These are phyloP conservation scores for Hiodon alosoides DNA, from an alignment of 2,113 vertebrate species.

Conservation along the genomic window DNA sequence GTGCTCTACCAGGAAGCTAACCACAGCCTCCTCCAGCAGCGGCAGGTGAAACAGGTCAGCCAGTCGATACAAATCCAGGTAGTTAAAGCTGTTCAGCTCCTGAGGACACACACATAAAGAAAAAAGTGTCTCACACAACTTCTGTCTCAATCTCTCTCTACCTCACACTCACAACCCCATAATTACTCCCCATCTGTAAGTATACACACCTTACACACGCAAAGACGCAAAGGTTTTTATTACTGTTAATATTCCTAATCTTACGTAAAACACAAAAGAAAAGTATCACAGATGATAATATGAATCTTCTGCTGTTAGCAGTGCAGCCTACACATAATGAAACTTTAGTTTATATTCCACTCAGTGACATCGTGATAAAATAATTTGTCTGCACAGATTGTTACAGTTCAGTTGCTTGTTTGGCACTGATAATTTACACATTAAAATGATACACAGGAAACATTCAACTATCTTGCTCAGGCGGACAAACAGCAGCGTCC, in stretches of 20 bases:
- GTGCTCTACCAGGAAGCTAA: constrained; percentile 91
- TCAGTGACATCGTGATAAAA: too few species aligned
- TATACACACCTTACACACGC: background rate
- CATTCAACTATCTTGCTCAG: too few species aligned
- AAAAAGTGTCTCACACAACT: too few species aligned
- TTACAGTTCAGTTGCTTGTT: too few species aligned
- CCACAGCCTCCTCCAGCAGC: constrained; percentile 85
- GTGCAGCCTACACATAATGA: too few species aligned
- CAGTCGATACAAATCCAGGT: constrained; percentile 93
- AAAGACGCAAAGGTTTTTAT: background rate
- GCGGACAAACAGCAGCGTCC: too few species aligned
- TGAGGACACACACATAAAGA: constrained; percentile 42
- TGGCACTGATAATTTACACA: too few species aligned
- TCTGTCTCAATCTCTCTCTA: background rate
- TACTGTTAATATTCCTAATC: background rate
- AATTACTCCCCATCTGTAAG: background rate
- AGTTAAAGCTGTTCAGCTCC: constrained; percentile 95
- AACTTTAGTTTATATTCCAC: too few species aligned
- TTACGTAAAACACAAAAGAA: background rate
- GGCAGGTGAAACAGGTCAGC: constrained; percentile 97
- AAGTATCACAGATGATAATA: background rate
- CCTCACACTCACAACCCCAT: background rate
- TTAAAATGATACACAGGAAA: too few species aligned
- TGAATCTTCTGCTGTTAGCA: too few species aligned
- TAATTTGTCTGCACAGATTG: too few species aligned